Evolutionary conservation across 1,140 invertebrate genomes (phyloP).

Genomic region (Euwallacea fornicatus): DNA sequence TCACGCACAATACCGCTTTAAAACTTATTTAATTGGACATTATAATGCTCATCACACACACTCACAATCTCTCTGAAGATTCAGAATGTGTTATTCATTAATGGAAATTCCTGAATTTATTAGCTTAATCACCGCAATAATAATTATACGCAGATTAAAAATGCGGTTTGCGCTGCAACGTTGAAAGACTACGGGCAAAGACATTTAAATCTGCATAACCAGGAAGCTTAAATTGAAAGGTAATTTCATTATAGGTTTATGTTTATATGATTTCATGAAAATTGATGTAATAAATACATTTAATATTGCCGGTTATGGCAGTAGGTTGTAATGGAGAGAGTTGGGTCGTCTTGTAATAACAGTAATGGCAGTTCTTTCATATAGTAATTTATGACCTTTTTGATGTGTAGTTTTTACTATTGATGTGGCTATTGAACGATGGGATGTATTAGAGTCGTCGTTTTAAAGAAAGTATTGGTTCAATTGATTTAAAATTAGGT

Average conservation of each 20-base stretch:
- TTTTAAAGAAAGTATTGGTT: too few relatives aligned
- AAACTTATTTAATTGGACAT: constrained; percentile 9
- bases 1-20: background rate
- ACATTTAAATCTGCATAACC: constrained; percentile 11
- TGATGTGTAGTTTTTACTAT: too few relatives aligned
- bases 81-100: constrained; percentile 6
- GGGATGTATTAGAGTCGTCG: too few relatives aligned
- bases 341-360: background rate
- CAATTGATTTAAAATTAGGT: too few relatives aligned
- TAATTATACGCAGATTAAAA: constrained; percentile 6
- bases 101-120: constrained; percentile 9
- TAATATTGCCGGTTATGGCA: background rate
- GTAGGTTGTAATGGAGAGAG: background rate
- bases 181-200: constrained; percentile 3
- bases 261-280: constrained; percentile 2
- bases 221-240: constrained; percentile 7
- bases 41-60: background rate
- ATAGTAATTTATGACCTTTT: too few relatives aligned
- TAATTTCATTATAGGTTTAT: constrained; percentile 2
- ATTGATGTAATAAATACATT: constrained; percentile 5
- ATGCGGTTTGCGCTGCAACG: constrained; percentile 5
- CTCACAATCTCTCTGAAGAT: constrained; percentile 6
- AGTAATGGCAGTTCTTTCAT: too few relatives aligned
- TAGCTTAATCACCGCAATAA: constrained; percentile 6
- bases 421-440: too few relatives aligned